These are phyloP conservation scores for Diabrotica balteata DNA, from an alignment of 2,888 invertebrate genomes.

Conservation along the genomic window DNA sequence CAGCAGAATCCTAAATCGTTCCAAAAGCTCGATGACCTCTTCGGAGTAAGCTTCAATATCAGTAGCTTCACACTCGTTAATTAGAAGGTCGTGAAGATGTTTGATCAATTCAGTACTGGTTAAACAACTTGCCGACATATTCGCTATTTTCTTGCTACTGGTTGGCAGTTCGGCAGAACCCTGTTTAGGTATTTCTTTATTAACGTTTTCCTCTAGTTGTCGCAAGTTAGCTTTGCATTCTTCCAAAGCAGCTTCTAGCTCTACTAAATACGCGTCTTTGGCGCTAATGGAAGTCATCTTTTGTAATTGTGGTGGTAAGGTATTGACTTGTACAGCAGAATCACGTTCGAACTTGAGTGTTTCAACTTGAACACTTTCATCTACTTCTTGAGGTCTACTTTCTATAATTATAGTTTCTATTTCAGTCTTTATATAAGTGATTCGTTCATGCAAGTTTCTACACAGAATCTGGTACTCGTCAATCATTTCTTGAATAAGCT, in stretches of 20 bases:
- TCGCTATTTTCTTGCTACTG: constrained; percentile 76
- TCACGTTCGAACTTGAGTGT: constrained; percentile 80
- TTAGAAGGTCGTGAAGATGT: constrained; percentile 77
- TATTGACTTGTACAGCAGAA: constrained; percentile 82
- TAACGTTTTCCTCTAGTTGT: constrained; percentile 70
- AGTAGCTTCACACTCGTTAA: constrained; percentile 76
- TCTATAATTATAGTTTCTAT: constrained; percentile 54
- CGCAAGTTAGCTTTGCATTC: constrained; percentile 76
- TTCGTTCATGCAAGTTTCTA: constrained; percentile 67
- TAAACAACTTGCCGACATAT: constrained; percentile 78
- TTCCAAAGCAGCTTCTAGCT: constrained; percentile 74
- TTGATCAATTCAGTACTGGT: constrained; percentile 82
- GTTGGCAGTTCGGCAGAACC: constrained; percentile 66
- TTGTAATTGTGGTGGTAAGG: constrained; percentile 67
- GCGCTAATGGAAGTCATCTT: constrained; percentile 77
- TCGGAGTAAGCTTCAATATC: constrained; percentile 71
- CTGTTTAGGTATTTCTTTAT: constrained; percentile 65
- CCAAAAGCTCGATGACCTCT: constrained; percentile 70
- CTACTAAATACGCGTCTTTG: constrained; percentile 82
- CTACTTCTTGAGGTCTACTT: constrained; percentile 59
- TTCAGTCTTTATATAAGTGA: constrained; percentile 60
- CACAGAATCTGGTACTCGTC: constrained; percentile 72
- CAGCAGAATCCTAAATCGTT: constrained; percentile 73
- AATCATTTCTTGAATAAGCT: constrained; percentile 66
- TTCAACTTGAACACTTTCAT: constrained; percentile 73